Conservation (phyloP, 1,140 invertebrate species). For the silkworm (Bombyx mori) region ASM3026992v2 NC_085133.1:2276001-2276500, state of each 20-base stretch:
- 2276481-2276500: constrained; percentile 3
- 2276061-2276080: neutral
- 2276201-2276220: constrained; percentile 40
- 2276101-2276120: constrained; percentile 23
- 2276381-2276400: no score
- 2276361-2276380: constrained; percentile 12
- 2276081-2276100: constrained; percentile 6
- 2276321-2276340: constrained; percentile 14
- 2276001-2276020: no score
- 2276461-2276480: no score
- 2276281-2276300: constrained; percentile 19
- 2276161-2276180: constrained; percentile 30
- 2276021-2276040: no score
- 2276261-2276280: neutral
- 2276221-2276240: constrained; percentile 56
- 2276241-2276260: constrained; percentile 32
- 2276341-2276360: constrained; percentile 17
- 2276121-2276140: constrained; percentile 35
- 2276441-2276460: no score
- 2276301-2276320: constrained; percentile 7
- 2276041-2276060: no score
- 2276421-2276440: no score
- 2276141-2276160: constrained; percentile 47
- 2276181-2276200: constrained; percentile 56
- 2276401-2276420: no score